A percentile compares a stretch with the other conserved stretches of the same genome.
phyloP scores from a whole-genome alignment of 2,113 vertebrate genomes.

The Paramisgurnus dabryanus region DNA sequence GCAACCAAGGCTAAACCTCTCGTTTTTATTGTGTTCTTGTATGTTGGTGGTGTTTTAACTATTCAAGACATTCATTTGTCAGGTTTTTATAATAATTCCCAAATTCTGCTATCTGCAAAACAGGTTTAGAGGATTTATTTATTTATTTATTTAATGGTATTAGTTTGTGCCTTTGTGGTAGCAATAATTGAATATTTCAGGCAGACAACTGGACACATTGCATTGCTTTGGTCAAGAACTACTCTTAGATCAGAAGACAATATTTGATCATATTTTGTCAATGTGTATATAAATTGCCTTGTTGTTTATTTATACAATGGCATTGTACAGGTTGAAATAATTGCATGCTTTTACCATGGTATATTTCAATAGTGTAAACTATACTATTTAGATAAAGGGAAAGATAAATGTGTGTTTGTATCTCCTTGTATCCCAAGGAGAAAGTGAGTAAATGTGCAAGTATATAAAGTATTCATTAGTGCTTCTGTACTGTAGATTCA shows the following conservation, averaged over 20 bases:
- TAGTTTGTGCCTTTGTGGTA: too few species aligned
- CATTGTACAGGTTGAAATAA: too few species aligned
- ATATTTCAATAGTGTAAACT: neutral
- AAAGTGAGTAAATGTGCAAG: conserved; percentile 9
- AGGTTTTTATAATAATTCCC: neutral
- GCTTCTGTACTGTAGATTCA: conserved; percentile 57
- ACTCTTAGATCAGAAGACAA: neutral
- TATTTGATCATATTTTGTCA: neutral
- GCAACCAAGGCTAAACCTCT: conserved; percentile 34
- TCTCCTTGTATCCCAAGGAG: conserved; percentile 7
- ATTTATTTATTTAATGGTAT: too few species aligned
- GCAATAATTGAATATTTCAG: neutral
- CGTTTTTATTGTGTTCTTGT: neutral
- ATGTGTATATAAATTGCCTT: too few species aligned
- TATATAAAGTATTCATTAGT: conserved; percentile 47
- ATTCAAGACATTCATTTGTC: neutral
- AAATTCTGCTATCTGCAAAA: neutral
- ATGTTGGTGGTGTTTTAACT: conserved; percentile 19
- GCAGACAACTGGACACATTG: neutral
- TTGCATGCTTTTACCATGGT: too few species aligned
- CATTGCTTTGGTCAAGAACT: neutral
- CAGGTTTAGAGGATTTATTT: neutral
- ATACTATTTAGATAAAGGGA: neutral
- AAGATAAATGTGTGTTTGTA: neutral
- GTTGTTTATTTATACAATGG: too few species aligned